phyloP scores from a whole-genome alignment of 2,797 vertebrate genomes.

The Acipenser transmontanus region DNA sequence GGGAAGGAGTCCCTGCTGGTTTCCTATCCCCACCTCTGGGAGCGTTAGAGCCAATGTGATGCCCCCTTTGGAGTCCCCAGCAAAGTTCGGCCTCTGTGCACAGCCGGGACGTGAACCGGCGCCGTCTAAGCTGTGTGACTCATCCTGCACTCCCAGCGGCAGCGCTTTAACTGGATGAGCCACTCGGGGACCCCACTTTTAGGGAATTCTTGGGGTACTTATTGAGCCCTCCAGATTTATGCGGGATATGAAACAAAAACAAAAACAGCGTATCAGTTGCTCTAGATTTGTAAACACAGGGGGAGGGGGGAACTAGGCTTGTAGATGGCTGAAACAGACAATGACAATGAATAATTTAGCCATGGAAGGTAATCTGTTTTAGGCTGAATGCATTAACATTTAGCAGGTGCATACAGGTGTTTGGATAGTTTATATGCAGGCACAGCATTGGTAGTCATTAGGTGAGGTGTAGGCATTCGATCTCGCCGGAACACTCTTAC shows the following conservation, averaged over 20 bases:
- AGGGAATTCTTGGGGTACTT: slow-evolving; percentile 53
- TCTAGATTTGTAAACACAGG: too few species aligned
- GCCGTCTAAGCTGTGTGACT: slow-evolving; percentile 62
- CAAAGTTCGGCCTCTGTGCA: too few species aligned
- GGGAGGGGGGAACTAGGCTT: slow-evolving; percentile 42
- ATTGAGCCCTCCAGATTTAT: slow-evolving; percentile 62
- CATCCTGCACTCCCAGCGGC: slow-evolving; percentile 30
- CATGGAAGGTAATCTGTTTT: slow-evolving; percentile 53
- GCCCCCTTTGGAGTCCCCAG: too few species aligned
- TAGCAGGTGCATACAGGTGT: slow-evolving; percentile 43
- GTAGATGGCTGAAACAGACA: slow-evolving; percentile 52
- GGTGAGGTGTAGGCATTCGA: slow-evolving; percentile 3
- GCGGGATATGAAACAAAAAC: slow-evolving; percentile 21
- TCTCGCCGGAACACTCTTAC: slow-evolving; percentile 20
- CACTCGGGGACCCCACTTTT: slow-evolving; percentile 33
- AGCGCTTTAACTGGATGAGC: too few species aligned
- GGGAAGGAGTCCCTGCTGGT: too few species aligned
- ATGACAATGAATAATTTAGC: slow-evolving; percentile 53
- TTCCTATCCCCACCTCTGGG: too few species aligned
- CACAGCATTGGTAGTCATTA: slow-evolving; percentile 19
- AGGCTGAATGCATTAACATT: slow-evolving; percentile 56
- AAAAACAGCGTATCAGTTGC: too few species aligned
- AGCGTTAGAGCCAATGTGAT: too few species aligned
- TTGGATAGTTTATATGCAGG: slow-evolving; percentile 19
- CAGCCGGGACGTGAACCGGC: slow-evolving; percentile 26